A percentile compares a stretch with the other conserved stretches of the same genome.
These are phyloP conservation scores for Archegozetes longisetosus DNA, from an alignment of 1,140 invertebrate genomes.

Conservation along the genomic window DNA sequence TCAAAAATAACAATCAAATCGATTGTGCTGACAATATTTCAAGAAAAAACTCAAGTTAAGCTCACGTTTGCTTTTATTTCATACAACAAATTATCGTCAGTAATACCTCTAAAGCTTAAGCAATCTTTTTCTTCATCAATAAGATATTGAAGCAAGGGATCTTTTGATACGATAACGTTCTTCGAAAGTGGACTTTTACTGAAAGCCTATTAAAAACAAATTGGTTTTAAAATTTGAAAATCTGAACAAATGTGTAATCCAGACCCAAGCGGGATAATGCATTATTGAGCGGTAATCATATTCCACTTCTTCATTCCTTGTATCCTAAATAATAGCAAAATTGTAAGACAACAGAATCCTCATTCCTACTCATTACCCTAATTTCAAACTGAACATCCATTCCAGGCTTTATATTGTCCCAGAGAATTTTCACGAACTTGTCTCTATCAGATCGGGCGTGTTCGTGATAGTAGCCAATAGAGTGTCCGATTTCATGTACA, in stretches of 20 bases:
- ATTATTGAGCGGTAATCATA: slow-evolving; percentile 21
- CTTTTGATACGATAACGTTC: slow-evolving; percentile 18
- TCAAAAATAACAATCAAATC: too few species aligned
- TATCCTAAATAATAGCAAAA: not conserved
- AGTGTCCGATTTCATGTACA: slow-evolving; percentile 30
- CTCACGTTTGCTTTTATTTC: too few species aligned
- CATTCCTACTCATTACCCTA: slow-evolving; percentile 7
- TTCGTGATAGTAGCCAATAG: slow-evolving; percentile 29
- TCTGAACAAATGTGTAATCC: not conserved
- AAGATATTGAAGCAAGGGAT: slow-evolving; percentile 19
- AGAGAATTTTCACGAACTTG: slow-evolving; percentile 26
- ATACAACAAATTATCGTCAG: too few species aligned
- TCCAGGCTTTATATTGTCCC: slow-evolving; percentile 24
- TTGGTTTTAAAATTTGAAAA: not conserved
- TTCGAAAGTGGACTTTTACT: slow-evolving; percentile 19
- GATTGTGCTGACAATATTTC: too few species aligned
- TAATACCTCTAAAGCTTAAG: slow-evolving; percentile 20
- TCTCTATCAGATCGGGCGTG: slow-evolving; percentile 30
- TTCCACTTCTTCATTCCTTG: slow-evolving; percentile 10
- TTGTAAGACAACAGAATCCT: not conserved
- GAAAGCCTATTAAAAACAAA: slow-evolving; percentile 13
- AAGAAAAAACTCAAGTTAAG: too few species aligned
- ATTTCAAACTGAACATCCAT: slow-evolving; percentile 17
- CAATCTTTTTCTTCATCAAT: slow-evolving; percentile 12
- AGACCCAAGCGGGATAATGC: slow-evolving; percentile 18